Percentiles rank a stretch among this genome's conserved stretches.
phyloP scores from a whole-genome alignment of 1,140 invertebrate species.

The Tetramorium alpestre region DNA sequence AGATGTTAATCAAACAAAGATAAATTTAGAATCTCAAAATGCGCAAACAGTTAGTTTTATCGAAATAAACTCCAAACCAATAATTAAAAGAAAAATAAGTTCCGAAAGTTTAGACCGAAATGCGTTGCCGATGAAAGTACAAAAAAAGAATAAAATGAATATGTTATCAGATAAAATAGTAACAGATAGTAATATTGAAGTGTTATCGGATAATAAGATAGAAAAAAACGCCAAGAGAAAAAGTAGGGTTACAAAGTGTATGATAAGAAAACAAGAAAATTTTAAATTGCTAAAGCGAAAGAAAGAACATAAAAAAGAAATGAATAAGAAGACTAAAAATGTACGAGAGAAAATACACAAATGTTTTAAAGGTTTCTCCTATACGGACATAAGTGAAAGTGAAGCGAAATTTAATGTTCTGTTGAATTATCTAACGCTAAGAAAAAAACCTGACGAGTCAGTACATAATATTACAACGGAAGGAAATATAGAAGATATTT shows the following conservation, averaged over 20 bases:
- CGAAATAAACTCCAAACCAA: neutral
- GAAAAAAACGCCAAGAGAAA: neutral
- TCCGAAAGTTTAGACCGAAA: neutral
- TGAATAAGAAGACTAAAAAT: neutral
- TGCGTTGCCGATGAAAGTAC: neutral
- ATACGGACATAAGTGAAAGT: too few relatives aligned
- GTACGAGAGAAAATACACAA: conserved; percentile 7
- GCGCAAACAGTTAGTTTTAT: neutral
- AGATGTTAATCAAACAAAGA: neutral
- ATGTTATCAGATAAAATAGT: neutral
- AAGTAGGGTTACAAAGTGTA: neutral
- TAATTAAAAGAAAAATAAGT: neutral
- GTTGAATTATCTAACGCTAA: too few relatives aligned
- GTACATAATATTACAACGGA: too few relatives aligned
- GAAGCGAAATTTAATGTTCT: too few relatives aligned
- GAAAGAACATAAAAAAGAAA: neutral
- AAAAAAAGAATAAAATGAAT: neutral
- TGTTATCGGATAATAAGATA: neutral
- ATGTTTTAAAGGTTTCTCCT: conserved; percentile 5
- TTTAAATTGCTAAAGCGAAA: neutral
- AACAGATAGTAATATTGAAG: neutral
- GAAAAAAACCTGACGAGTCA: too few relatives aligned
- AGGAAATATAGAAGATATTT: neutral
- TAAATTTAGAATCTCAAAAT: neutral
- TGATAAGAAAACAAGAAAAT: neutral